These are phyloP conservation scores for Scaptodrosophila latifasciaeformis DNA, from an alignment of 2,888 invertebrate genomes.

Conservation along the genomic window DNA sequence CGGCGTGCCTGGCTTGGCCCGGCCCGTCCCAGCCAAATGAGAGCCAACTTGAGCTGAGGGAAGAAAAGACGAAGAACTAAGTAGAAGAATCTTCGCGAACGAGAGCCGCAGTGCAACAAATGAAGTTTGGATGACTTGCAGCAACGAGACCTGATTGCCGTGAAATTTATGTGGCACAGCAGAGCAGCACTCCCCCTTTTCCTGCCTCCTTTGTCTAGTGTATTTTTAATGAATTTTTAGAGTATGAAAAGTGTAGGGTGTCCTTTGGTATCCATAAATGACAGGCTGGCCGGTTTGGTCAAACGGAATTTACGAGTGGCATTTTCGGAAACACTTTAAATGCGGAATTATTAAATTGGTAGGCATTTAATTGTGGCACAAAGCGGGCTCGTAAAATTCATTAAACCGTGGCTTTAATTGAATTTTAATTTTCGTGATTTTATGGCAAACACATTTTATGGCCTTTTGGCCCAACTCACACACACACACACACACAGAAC, in stretches of 20 bases:
- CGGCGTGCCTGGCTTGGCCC: conserved; percentile 16
- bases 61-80: too few relatives aligned
- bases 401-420: neutral
- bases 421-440: neutral
- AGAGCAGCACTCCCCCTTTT: conserved; percentile 1
- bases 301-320: conserved; percentile 8
- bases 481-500: neutral
- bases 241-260: conserved; percentile 25
- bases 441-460: neutral
- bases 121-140: conserved; percentile 69
- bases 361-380: neutral
- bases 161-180: conserved; percentile 56
- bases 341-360: neutral
- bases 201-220: neutral
- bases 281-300: too few relatives aligned
- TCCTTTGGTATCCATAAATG: too few relatives aligned
- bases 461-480: neutral
- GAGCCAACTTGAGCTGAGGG: too few relatives aligned
- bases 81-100: too few relatives aligned
- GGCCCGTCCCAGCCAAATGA: too few relatives aligned
- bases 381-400: neutral
- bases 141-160: conserved; percentile 60
- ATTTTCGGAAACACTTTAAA: neutral
- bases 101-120: conserved; percentile 54
- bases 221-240: conserved; percentile 22